These are phyloP conservation scores for Crocallis elinguaria DNA, from an alignment of 2,888 invertebrate species.

Conservation along the genomic window DNA sequence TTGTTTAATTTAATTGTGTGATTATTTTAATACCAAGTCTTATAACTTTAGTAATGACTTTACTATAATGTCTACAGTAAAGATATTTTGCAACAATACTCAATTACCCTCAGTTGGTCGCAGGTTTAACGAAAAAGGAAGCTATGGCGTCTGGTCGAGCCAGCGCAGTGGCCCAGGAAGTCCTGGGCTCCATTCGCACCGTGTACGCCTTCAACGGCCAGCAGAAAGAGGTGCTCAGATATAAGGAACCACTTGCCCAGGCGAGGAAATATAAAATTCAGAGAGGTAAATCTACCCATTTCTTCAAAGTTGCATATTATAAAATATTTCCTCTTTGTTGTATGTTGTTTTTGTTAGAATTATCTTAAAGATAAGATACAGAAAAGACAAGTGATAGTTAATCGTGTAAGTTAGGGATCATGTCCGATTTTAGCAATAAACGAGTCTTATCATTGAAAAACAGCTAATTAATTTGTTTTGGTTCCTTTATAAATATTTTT, in stretches of 20 bases:
- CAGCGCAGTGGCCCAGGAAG: slow-evolving; percentile 91
- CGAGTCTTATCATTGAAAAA: no score
- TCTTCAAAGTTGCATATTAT: not conserved
- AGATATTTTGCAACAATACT: not conserved
- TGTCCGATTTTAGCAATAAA: no score
- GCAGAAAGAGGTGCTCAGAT: slow-evolving; percentile 87
- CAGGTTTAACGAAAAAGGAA: slow-evolving; percentile 84
- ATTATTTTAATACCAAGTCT: no score
- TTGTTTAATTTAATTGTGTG: no score
- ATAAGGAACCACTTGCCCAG: slow-evolving; percentile 82
- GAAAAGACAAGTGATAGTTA: no score
- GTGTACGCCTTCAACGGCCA: slow-evolving; percentile 91
- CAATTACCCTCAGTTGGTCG: slow-evolving; percentile 15
- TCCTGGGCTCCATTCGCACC: slow-evolving; percentile 88
- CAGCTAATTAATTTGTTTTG: no score
- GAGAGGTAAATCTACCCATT: slow-evolving; percentile 63
- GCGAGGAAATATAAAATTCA: slow-evolving; percentile 87
- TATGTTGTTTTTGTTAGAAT: no score
- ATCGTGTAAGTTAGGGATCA: no score
- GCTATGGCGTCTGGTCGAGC: slow-evolving; percentile 88
- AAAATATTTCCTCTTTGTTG: no score
- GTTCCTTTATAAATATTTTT: no score
- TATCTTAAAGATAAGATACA: no score
- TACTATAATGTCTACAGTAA: not conserved
- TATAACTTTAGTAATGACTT: not conserved